Base-by-base conservation (phyloP, 2,113 vertebrate genomes). In the Pyxicephalus adspersus region DNA sequence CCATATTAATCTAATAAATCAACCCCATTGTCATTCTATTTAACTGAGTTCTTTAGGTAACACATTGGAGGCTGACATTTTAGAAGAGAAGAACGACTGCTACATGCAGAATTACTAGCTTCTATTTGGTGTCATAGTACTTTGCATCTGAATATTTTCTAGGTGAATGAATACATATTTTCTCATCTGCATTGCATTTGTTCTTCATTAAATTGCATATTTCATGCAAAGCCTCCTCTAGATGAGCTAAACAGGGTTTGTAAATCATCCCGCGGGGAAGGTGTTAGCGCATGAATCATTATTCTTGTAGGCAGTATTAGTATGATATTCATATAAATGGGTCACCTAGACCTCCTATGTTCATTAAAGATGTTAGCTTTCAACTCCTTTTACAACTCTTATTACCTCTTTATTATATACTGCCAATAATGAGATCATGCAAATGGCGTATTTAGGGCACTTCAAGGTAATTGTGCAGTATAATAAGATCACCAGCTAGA, bases 371-470 rank as follows among this genome's bases (percentile, higher is more conserved):
- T 45, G 52, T 76, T 63, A 28, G 23, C 20, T 17, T 34, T 17
- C 15, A 25, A 25, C 45, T 64, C 74, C 52, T 76, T 76, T 76
- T 52, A 64, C 34, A n/a, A 52, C 34, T 63, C 63, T 23, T 76
- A 64, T 51, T 28, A 45, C 38, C 23, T 26, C 58, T 76, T 76
- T 63, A 76, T 76, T 60, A 73, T 45, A 76, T 51, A 76, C 45
- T 51, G 28, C 45, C 58, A 64, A 76, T 76, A 64, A 64, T 76
- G 17, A 51, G 34, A n/a, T 52, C 60, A 51, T 28, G 34, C 45
- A 76, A 76, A 76, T 64, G 60, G 29, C 60, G n/a, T 64, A 52
- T 76, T 76, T 28, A 22, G 58, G 25, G 64, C 18, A 51, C 7
- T 76, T 64, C 20, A 38, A 25, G 17, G 22, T 76, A 76, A 76